Conservation (phyloP, 35 echinoderm and acorn worm species). For the Strongylocentrotus purpuratus region DNA sequence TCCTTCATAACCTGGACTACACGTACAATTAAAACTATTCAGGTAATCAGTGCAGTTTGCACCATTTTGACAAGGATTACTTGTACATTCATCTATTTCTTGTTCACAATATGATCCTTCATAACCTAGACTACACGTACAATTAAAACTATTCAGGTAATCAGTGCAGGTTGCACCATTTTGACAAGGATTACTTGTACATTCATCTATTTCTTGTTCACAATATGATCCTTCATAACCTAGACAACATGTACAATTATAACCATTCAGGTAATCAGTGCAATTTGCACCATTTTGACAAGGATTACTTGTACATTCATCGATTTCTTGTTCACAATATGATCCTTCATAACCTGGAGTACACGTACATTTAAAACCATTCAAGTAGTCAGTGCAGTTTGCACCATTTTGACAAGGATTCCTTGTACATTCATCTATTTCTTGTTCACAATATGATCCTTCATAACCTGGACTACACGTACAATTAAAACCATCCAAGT, state of each 20-base stretch:
- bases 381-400: conserved; percentile 51
- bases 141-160: conserved; percentile 41
- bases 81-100: conserved; percentile 54
- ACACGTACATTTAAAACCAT: conserved; percentile 55
- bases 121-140: conserved; percentile 37
- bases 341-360: conserved; percentile 40
- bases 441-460: conserved; percentile 63
- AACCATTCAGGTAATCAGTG: conserved; percentile 41
- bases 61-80: conserved; percentile 58
- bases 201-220: too few relatives aligned
- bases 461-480: conserved; percentile 50
- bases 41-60: conserved; percentile 25
- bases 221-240: conserved; percentile 20
- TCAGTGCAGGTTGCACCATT: not conserved
- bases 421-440: conserved; percentile 63
- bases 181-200: not conserved
- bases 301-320: conserved; percentile 50
- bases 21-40: conserved; percentile 33
- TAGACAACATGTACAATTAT: conserved; percentile 45
- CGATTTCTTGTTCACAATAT: conserved; percentile 46
- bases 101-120: not conserved
- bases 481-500: conserved; percentile 53
- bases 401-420: conserved; percentile 64
- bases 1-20: conserved; percentile 45
- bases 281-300: conserved; percentile 59